Evolutionary conservation across 2,113 vertebrate species (phyloP).

Genomic region (Gopherus evgoodei): DNA sequence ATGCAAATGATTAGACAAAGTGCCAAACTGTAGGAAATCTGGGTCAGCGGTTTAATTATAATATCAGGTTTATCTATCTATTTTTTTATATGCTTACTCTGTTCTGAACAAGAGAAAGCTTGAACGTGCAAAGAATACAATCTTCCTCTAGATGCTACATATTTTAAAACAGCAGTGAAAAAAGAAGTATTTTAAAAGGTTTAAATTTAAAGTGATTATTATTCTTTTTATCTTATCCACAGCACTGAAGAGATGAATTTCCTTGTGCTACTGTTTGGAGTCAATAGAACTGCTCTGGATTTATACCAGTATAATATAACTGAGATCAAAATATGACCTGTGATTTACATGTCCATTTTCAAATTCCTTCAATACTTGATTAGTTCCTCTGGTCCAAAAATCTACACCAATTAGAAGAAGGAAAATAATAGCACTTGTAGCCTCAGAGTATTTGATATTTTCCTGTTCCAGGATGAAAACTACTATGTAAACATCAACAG

Average conservation of each 20-base stretch:
- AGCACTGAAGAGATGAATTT: not conserved
- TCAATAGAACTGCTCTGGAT: not conserved
- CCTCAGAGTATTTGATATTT: not conserved
- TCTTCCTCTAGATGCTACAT: not conserved
- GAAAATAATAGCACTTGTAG: not conserved
- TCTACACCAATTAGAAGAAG: not conserved
- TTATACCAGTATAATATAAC: not conserved
- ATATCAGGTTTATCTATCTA: not conserved
- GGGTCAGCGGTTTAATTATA: not conserved
- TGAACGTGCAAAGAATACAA: not conserved
- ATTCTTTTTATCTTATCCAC: not conserved
- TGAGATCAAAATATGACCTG: not conserved
- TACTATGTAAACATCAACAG: not conserved
- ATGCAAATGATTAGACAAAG: not conserved
- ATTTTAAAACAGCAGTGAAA: not conserved
- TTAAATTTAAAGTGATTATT: not conserved
- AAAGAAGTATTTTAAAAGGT: not conserved
- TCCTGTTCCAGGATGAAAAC: not conserved
- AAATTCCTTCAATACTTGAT: not conserved
- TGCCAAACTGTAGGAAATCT: not conserved
- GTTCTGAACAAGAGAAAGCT: not conserved
- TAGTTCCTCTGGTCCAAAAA: rapidly evolving
- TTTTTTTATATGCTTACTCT: not conserved
- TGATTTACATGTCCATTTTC: not conserved
- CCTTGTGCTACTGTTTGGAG: not conserved